Conservation (phyloP, 2,113 vertebrate species). For the Polypterus bichir region DNA sequence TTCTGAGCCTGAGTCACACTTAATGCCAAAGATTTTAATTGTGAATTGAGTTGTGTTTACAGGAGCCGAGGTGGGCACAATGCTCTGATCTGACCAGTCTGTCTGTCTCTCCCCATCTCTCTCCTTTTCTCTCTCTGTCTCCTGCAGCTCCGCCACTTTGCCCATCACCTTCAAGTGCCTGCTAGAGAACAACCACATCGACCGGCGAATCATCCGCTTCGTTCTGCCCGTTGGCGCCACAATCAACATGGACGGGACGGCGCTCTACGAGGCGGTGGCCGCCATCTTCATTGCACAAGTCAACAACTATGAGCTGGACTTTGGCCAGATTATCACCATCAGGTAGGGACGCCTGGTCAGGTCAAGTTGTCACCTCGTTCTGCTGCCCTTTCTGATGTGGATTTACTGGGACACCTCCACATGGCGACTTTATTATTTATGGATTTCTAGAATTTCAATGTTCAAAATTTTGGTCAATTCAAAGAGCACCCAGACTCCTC, state of each 20-base stretch:
- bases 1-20: too few species aligned
- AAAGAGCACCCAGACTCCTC: too few species aligned
- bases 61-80: too few species aligned
- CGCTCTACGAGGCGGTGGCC: slow-evolving; percentile 86
- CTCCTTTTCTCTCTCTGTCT: not conserved
- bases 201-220: slow-evolving; percentile 83
- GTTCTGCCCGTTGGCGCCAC: slow-evolving; percentile 90
- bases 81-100: too few species aligned
- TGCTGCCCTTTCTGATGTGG: too few species aligned
- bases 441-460: too few species aligned
- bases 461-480: not conserved
- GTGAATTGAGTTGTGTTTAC: too few species aligned
- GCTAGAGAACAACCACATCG: slow-evolving; percentile 92
- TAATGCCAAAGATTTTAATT: too few species aligned
- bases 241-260: slow-evolving; percentile 94
- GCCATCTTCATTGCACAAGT: slow-evolving; percentile 96
- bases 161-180: slow-evolving; percentile 98
- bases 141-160: slow-evolving; percentile 81
- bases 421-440: too few species aligned
- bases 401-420: too few species aligned
- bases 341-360: slow-evolving; percentile 48
- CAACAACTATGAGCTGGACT: slow-evolving; percentile 92
- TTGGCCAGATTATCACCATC: slow-evolving; percentile 93
- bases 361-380: too few species aligned
- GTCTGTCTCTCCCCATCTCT: too few species aligned